Base-by-base conservation (phyloP, 2,797 vertebrate genomes). In the Molossus molossus region DNA sequence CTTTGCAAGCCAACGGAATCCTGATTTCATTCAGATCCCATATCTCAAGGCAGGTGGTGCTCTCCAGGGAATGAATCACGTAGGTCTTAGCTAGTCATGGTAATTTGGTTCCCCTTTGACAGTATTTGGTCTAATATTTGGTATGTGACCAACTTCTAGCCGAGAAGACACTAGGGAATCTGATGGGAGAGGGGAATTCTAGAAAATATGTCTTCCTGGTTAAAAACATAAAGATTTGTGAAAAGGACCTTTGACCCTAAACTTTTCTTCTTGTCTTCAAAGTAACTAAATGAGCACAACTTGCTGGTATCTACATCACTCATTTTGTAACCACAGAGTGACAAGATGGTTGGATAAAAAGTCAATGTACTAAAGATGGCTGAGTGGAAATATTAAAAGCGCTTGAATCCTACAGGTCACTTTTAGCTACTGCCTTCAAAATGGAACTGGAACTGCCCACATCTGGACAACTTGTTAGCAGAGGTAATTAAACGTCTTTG, bases 181-280 rank as follows among this genome's bases (percentile, higher is more conserved):
- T 82, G 10, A 6, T 48, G 29, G 23, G 21, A 5, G n/a, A 45
- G 20, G 6, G 6, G 2, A 2, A 57, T 25, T 50, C n/a, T 67
- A 88, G 17, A 50, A 80, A 80, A 95, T 9, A 60, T 62, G 62
- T 75, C 18, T 69, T 92, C 15, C 65, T 92, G 55, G 50, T 65
- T 67, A 57, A 94, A 94, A 95, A 33, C 45, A 45, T 13, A 89
- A n/a, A 89, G 33, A 85, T 45, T 80, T 92, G 9, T 37, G 27
- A 72, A 37, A 94, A 85, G 3, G 1, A 3, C 6, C 12, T 55
- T 82, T 57, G 60, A 53, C n/a, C 10, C 17, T 62, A 72, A 55
- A 81, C 11, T 37, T 64, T 94, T 81, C n/a, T 82, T 48, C 20
- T 84, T 87, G 25, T 87, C 65, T 90, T 84, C 9, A 72, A 94